Conservation (phyloP, 2,888 invertebrate species). For the Mesorhabditis spiculigera region DNA sequence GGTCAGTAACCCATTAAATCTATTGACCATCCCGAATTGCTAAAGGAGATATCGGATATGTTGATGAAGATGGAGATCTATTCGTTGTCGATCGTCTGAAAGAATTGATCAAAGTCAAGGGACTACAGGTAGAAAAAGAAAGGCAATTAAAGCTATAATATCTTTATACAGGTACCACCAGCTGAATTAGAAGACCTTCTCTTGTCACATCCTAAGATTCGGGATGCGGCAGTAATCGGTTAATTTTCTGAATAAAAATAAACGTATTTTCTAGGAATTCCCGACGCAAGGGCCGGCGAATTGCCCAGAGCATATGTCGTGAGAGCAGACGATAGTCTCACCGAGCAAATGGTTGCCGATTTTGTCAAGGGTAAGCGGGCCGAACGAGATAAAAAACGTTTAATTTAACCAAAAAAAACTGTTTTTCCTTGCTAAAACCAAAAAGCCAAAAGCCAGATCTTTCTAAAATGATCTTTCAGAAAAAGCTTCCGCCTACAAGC, state of each 20-base stretch:
- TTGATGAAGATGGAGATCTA: constrained; percentile 33
- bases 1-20: constrained; percentile 36
- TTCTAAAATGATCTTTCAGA: constrained; percentile 52
- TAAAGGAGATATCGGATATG: constrained; percentile 35
- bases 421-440: no score
- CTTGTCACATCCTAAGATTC: constrained; percentile 71
- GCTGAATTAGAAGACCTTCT: constrained; percentile 81
- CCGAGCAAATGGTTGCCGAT: constrained; percentile 30
- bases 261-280: constrained; percentile 13
- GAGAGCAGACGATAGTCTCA: constrained; percentile 24
- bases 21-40: neutral
- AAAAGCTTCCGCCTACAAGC: constrained; percentile 76
- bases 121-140: constrained; percentile 38
- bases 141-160: neutral
- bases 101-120: constrained; percentile 56
- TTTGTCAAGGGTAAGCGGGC: constrained; percentile 30
- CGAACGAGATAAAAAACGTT: no score
- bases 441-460: no score
- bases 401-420: no score
- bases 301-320: constrained; percentile 34
- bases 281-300: constrained; percentile 32
- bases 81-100: constrained; percentile 53
- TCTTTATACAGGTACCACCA: constrained; percentile 70
- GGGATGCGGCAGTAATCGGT: constrained; percentile 77
- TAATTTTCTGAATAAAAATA: no score